Conservation (phyloP, 1,140 invertebrate genomes). For the Drosophila melanica region DNA sequence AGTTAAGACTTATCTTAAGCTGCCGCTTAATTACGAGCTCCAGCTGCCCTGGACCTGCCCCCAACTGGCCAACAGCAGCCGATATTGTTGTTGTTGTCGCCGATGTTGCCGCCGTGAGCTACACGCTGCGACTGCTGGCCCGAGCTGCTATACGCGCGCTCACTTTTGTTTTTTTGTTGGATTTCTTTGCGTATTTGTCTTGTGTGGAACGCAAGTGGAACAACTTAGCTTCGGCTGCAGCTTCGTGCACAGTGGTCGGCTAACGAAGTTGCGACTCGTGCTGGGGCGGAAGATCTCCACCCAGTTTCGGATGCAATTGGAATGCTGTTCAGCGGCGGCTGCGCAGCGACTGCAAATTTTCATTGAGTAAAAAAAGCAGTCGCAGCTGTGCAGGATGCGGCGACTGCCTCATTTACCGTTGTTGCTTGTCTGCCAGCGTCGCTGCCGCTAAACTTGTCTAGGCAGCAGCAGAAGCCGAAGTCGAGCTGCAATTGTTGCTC, state of each 20-base stretch:
- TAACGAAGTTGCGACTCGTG: conserved; percentile 45
- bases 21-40: conserved; percentile 54
- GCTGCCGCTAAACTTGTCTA: conserved; percentile 69
- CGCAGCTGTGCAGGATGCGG: conserved; percentile 70
- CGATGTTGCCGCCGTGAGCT: conserved; percentile 41
- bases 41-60: conserved; percentile 23
- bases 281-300: conserved; percentile 84
- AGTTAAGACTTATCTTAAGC: conserved; percentile 56
- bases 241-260: conserved; percentile 20
- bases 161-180: conserved; percentile 45
- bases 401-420: conserved; percentile 76
- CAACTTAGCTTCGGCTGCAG: conserved; percentile 25
- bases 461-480: conserved; percentile 41
- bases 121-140: conserved; percentile 57
- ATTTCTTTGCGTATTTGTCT: conserved; percentile 12
- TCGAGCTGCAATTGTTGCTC: background rate
- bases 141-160: conserved; percentile 39
- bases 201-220: conserved; percentile 59
- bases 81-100: conserved; percentile 36
- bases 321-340: conserved; percentile 49
- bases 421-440: conserved; percentile 34
- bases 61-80: conserved; percentile 21
- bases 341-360: conserved; percentile 54
- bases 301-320: conserved; percentile 83
- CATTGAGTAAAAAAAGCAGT: conserved; percentile 74